These are phyloP conservation scores for Muscina levida DNA, from an alignment of 2,888 invertebrate genomes.

Conservation along the genomic window DNA sequence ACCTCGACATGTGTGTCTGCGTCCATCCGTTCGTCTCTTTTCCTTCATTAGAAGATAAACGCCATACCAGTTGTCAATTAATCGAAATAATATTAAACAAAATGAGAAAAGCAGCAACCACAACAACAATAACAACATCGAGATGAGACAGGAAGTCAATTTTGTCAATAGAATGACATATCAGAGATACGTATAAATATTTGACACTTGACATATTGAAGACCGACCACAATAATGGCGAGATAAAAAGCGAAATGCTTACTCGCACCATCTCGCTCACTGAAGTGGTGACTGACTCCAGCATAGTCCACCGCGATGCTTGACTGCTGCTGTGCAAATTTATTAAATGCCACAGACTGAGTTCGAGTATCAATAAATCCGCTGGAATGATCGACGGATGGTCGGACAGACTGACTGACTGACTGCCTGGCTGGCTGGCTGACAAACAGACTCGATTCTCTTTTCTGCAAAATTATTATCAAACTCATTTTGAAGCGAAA, in stretches of 20 bases:
- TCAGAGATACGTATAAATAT: slow-evolving; percentile 45
- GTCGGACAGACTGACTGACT: too few species aligned
- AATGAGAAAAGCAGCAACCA: slow-evolving; percentile 8
- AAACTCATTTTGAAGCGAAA: slow-evolving; percentile 34
- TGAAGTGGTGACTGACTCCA: not conserved
- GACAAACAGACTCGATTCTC: too few species aligned
- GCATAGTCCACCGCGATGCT: slow-evolving; percentile 46
- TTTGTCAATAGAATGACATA: slow-evolving; percentile 57
- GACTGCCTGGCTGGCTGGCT: too few species aligned
- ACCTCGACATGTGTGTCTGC: not conserved
- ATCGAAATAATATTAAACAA: slow-evolving; percentile 29
- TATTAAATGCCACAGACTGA: slow-evolving; percentile 77
- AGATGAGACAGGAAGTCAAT: slow-evolving; percentile 63
- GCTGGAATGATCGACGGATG: not conserved
- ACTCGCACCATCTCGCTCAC: not conserved
- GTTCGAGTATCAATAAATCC: slow-evolving; percentile 75
- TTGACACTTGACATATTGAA: slow-evolving; percentile 65
- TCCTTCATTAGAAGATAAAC: slow-evolving; percentile 64
- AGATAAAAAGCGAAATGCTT: slow-evolving; percentile 46
- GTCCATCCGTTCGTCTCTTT: not conserved
- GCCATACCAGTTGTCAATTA: slow-evolving; percentile 65
- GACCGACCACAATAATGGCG: slow-evolving; percentile 59
- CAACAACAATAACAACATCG: slow-evolving; percentile 30
- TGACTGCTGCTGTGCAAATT: slow-evolving; percentile 69
- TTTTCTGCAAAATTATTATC: slow-evolving; percentile 24